Evolutionary conservation across 23 tunicate species (phyloP).

Genomic region (Halocynthia aurantium): DNA sequence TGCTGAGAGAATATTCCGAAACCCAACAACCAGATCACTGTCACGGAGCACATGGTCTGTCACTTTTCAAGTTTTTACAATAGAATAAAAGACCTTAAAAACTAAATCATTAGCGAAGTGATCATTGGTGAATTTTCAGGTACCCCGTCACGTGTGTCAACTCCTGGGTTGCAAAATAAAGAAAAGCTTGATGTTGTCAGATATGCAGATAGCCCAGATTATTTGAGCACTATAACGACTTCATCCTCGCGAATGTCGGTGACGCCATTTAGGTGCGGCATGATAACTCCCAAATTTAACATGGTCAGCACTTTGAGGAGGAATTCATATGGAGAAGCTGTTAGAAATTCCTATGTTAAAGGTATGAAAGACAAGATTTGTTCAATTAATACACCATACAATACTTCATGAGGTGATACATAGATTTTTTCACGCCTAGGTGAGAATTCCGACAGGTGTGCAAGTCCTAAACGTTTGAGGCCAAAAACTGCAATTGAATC

Average conservation of each 20-base stretch:
- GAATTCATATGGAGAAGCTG: constrained; percentile 66
- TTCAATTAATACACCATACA: too few relatives aligned
- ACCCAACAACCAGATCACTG: too few relatives aligned
- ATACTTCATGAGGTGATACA: too few relatives aligned
- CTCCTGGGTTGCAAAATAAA: too few relatives aligned
- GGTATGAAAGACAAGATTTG: too few relatives aligned
- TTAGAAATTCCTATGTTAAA: constrained; percentile 10
- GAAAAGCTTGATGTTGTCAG: too few relatives aligned
- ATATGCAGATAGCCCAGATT: too few relatives aligned
- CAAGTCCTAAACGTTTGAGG: too few relatives aligned
- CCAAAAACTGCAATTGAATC: too few relatives aligned
- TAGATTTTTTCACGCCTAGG: too few relatives aligned
- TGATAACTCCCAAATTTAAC: constrained; percentile 23
- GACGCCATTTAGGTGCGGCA: constrained; percentile 80
- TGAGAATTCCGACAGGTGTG: too few relatives aligned
- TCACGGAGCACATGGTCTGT: too few relatives aligned
- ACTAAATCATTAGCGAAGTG: background rate
- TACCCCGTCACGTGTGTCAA: background rate
- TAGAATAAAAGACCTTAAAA: background rate
- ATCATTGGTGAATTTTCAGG: background rate
- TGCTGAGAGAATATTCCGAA: constrained; percentile 39
- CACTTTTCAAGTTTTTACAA: background rate
- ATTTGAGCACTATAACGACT: background rate
- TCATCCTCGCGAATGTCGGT: constrained; percentile 8
- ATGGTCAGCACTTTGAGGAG: constrained; percentile 17